These are phyloP conservation scores for Hemicrepidius hirtus DNA, from an alignment of 2,888 invertebrate species.

Conservation along the genomic window DNA sequence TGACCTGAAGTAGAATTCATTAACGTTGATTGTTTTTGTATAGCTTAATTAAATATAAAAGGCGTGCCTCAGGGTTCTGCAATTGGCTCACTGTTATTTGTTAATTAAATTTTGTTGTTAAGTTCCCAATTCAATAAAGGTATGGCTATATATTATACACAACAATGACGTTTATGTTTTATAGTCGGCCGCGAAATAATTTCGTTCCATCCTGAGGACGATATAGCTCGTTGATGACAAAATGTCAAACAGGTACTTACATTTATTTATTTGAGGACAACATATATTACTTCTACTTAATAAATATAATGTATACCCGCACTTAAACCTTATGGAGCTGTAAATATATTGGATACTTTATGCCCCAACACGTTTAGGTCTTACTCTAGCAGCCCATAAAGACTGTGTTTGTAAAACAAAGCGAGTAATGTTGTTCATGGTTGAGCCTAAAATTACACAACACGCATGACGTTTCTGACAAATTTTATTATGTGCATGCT, in stretches of 20 bases:
- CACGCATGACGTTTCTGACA: conserved; percentile 48
- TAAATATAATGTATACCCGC: conserved; percentile 56
- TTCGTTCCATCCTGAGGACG: conserved; percentile 30
- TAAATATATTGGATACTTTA: conserved; percentile 44
- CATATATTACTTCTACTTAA: conserved; percentile 59
- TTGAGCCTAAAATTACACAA: conserved; percentile 48
- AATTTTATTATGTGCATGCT: conserved; percentile 51
- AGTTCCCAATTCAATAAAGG: conserved; percentile 1
- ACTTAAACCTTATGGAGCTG: conserved; percentile 50
- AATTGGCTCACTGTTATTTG: conserved; percentile 11
- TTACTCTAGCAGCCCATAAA: conserved; percentile 41
- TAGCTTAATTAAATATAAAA: neutral
- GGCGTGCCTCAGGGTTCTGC: neutral
- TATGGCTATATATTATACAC: neutral
- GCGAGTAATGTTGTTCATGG: conserved; percentile 42
- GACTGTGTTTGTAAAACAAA: conserved; percentile 46
- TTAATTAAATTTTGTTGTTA: neutral
- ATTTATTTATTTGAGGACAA: conserved; percentile 43
- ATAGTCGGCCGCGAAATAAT: conserved; percentile 29
- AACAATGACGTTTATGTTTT: conserved; percentile 23
- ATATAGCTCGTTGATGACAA: conserved; percentile 35
- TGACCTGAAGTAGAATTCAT: no score
- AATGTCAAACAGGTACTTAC: conserved; percentile 47
- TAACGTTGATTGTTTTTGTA: neutral
- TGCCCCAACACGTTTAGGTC: conserved; percentile 47